Conservation (phyloP, 2,113 vertebrate species). For the Aegithalos caudatus region DNA sequence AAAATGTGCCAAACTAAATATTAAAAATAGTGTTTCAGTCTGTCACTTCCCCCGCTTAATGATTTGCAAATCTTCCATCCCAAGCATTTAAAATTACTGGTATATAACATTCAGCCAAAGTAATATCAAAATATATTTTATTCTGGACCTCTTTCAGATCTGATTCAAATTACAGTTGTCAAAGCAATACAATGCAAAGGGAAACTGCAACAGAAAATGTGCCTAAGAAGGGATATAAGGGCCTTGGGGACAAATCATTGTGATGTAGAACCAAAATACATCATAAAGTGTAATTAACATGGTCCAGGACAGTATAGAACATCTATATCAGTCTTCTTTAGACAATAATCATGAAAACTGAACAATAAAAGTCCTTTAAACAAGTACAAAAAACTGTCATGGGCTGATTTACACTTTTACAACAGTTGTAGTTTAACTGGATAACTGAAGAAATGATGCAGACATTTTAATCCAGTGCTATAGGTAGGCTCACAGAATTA, state of each 20-base stretch:
- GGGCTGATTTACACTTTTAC: slow-evolving; percentile 82
- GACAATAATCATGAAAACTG: slow-evolving; percentile 91
- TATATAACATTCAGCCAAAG: slow-evolving; percentile 76
- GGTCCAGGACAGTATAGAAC: slow-evolving; percentile 88
- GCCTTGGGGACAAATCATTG: slow-evolving; percentile 79
- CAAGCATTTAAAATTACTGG: slow-evolving; percentile 30
- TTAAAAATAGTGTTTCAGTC: not conserved
- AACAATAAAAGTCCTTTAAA: slow-evolving; percentile 93
- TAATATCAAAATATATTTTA: slow-evolving; percentile 99
- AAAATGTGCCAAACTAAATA: slow-evolving; percentile 39
- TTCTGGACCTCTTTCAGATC: slow-evolving; percentile 98
- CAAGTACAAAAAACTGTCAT: slow-evolving; percentile 90
- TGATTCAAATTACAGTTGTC: slow-evolving; percentile 97
- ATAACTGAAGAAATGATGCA: slow-evolving; percentile 83
- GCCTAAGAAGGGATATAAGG: slow-evolving; percentile 80
- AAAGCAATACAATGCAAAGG: slow-evolving; percentile 94
- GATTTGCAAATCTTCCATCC: not conserved
- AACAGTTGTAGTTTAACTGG: slow-evolving; percentile 82
- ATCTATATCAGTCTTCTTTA: slow-evolving; percentile 83
- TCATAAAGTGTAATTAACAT: slow-evolving; percentile 86
- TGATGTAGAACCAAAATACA: slow-evolving; percentile 85
- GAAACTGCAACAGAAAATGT: slow-evolving; percentile 85
- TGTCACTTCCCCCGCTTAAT: not conserved
- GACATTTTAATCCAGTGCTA: slow-evolving; percentile 86
- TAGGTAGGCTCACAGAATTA: slow-evolving; percentile 84